Conservation (phyloP, 1,140 invertebrate species). For the Drosophila eugracilis region DNA sequence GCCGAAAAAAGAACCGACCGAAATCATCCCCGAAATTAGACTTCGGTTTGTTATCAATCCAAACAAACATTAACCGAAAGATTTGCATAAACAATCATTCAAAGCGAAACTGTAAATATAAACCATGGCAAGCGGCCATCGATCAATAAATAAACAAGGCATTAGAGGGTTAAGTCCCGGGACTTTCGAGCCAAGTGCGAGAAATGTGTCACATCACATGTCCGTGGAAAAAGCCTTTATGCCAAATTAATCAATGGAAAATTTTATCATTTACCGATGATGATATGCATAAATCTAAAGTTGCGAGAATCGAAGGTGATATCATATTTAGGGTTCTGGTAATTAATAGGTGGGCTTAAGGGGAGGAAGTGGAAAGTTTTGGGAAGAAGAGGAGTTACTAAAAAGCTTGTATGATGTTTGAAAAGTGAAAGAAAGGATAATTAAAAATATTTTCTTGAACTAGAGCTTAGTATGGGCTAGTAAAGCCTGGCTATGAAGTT, state of each 20-base stretch:
- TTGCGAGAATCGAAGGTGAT: conserved; percentile 12
- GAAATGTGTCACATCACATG: conserved; percentile 41
- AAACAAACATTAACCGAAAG: conserved; percentile 50
- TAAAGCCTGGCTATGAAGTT: too few relatives aligned
- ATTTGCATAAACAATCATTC: conserved; percentile 56
- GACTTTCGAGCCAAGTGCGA: conserved; percentile 9
- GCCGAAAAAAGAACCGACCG: conserved; percentile 1
- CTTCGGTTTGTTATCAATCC: conserved; percentile 70
- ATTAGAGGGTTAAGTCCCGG: conserved; percentile 37
- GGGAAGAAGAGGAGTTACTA: too few relatives aligned
- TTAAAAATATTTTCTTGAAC: too few relatives aligned
- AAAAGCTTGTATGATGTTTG: too few relatives aligned
- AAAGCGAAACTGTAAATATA: conserved; percentile 24
- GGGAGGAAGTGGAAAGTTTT: neutral
- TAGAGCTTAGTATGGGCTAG: too few relatives aligned
- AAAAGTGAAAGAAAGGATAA: too few relatives aligned
- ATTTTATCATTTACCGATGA: conserved; percentile 5
- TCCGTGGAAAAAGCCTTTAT: conserved; percentile 3
- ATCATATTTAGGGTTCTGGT: conserved; percentile 1
- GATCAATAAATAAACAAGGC: conserved; percentile 49
- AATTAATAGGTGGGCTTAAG: neutral
- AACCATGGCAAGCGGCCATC: conserved; percentile 40
- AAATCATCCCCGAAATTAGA: conserved; percentile 78
- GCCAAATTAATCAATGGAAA: conserved; percentile 36
- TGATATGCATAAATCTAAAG: conserved; percentile 16